Conservation (phyloP, 35 echinoderm and acorn worm genomes). For the Apostichopus parvimensis region DNA sequence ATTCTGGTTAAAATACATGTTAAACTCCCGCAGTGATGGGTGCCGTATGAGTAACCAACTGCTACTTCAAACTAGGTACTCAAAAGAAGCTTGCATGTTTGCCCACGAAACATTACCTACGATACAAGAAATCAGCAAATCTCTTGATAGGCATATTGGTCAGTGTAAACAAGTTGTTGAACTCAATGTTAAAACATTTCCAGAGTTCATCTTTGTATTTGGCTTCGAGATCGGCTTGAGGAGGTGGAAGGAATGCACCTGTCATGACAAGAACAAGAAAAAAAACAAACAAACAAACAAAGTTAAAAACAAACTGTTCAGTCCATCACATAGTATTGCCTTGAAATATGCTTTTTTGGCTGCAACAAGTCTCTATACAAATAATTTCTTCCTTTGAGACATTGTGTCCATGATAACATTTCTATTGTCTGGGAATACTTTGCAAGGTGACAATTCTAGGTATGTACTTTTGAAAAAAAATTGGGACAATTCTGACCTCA, state of each 20-base stretch:
- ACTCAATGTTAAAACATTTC: slow-evolving; percentile 74
- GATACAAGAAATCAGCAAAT: slow-evolving; percentile 88
- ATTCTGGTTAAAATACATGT: too few species aligned
- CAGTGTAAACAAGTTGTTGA: slow-evolving; percentile 83
- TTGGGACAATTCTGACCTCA: too few species aligned
- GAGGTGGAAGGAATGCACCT: slow-evolving; percentile 81
- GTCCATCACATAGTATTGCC: background rate
- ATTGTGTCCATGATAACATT: background rate
- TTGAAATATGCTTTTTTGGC: too few species aligned
- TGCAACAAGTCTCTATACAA: too few species aligned
- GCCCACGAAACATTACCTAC: slow-evolving; percentile 50
- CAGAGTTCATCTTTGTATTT: slow-evolving; percentile 85
- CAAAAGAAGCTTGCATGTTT: too few species aligned
- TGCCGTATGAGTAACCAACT: too few species aligned
- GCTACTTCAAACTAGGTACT: too few species aligned
- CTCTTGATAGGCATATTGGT: slow-evolving; percentile 93
- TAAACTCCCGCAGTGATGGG: too few species aligned
- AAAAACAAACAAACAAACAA: background rate
- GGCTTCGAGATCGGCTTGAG: slow-evolving; percentile 68
- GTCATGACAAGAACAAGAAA: background rate
- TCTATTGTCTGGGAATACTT: too few species aligned
- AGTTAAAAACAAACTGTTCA: background rate
- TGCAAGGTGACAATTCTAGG: too few species aligned
- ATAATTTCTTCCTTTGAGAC: too few species aligned
- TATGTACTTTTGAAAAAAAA: too few species aligned